These are phyloP conservation scores for Zaprionus lachaisei DNA, from an alignment of 1,140 invertebrate genomes.

Conservation along the genomic window DNA sequence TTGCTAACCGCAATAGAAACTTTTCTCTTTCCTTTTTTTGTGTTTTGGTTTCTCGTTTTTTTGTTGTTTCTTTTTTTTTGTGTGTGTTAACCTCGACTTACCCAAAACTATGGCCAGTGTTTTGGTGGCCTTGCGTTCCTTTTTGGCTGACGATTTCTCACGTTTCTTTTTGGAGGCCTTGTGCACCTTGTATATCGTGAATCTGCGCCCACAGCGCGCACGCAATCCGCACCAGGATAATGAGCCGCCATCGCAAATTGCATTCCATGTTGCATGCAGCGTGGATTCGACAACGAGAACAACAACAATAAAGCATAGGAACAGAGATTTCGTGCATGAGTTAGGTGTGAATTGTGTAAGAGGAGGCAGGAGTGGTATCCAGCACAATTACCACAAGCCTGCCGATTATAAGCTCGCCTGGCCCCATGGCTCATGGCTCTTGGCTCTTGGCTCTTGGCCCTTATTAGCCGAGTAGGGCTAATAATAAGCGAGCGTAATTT, in stretches of 20 bases:
- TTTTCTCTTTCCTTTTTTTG: neutral
- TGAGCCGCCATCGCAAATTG: constrained; percentile 51
- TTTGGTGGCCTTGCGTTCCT: constrained; percentile 99
- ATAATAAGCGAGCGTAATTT: constrained; percentile 63
- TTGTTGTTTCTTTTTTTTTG: neutral
- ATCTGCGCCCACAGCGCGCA: constrained; percentile 85
- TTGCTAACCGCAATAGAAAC: neutral
- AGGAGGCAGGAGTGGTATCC: neutral
- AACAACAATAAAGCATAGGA: neutral
- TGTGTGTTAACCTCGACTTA: constrained; percentile 85
- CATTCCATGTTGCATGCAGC: constrained; percentile 43
- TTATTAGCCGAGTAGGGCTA: constrained; percentile 35
- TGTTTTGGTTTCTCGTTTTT: neutral
- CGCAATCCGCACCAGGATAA: constrained; percentile 52
- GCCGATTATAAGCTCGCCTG: neutral
- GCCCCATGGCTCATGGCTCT: no score
- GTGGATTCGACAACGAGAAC: neutral
- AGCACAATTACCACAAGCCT: neutral
- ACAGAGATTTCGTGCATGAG: constrained; percentile 3
- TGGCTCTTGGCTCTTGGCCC: neutral
- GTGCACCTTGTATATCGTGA: constrained; percentile 96
- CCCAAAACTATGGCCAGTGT: constrained; percentile 99
- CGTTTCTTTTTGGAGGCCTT: constrained; percentile 97
- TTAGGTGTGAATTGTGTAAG: neutral
- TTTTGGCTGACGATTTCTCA: constrained; percentile 97